Evolutionary conservation across 2,113 vertebrate species (phyloP), one percentile per base, ranked within the genome.

Genomic region (Piprites chloris): DNA sequence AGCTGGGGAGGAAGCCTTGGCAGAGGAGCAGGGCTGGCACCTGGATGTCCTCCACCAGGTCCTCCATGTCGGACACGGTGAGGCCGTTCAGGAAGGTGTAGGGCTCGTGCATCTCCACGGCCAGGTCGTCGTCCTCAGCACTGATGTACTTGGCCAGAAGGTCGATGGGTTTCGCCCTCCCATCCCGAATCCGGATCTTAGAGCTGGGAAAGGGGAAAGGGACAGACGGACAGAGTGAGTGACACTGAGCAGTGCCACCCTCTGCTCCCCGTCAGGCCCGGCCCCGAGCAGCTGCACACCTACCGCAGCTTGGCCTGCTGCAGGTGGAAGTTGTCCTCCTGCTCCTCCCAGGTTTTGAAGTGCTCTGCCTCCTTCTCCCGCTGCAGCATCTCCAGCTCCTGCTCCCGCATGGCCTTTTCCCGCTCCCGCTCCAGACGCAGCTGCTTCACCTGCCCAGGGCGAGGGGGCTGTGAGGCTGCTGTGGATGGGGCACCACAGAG

Each of bases 341-440:
- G 99, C 90, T 99, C 99, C 56, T 99, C 99, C 99, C 99, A 99
- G 0, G 99, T 99, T 97, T 99, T 99, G 96, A 99, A 99, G 97
- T 99, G 99, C 74, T 99, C 99, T 0, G 99, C 99, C 97, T 99
- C 99, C 83, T 99, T 99, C 96, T 99, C 99, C 32, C 99, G 98
- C 97, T 99, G 99, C 90, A 99, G 97, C 99, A 99, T 98, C 97
- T 99, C 99, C 97, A 99, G 97, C 97, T 99, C 99, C 68, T 99
- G 99, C 96, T 99, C 99, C 4, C 99, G 97, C 99, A 99, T 99
- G 22, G 99, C 98, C 91, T 99, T 99, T 89, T 99, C 99, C 19
- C 99, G 97, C 93, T 99, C 99, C 16, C 99, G 97, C 96, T 99
- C 99, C 96, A 99, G 97, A 42, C 99, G 98, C 83, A 99, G 98